Conservation (phyloP, 1,140 invertebrate genomes). For the Drosophila melanica region DNA sequence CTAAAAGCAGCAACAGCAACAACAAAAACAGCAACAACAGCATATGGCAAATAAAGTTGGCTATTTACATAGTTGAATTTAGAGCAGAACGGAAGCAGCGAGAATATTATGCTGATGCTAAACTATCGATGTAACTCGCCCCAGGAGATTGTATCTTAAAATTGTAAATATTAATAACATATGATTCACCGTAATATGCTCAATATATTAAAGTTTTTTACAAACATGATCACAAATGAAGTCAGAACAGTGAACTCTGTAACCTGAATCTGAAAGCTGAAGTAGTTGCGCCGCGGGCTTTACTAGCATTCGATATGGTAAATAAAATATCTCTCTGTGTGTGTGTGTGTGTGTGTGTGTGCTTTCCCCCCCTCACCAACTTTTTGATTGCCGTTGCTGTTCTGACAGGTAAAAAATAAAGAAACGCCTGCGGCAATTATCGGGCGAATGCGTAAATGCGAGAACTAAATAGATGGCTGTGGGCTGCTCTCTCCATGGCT, state of each 20-base stretch:
- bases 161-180: neutral
- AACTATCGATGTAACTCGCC: slow-evolving; percentile 18
- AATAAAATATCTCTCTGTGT: slow-evolving; percentile 43
- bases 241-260: slow-evolving; percentile 5
- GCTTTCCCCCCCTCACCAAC: slow-evolving; percentile 9
- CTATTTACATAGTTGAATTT: slow-evolving; percentile 43
- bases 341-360: slow-evolving; percentile 47
- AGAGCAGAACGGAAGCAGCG: slow-evolving; percentile 8
- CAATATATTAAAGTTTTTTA: no score
- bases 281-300: slow-evolving; percentile 37
- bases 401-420: slow-evolving; percentile 41
- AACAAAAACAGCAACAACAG: slow-evolving; percentile 9
- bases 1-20: slow-evolving; percentile 14
- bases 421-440: slow-evolving; percentile 67
- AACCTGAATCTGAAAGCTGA: neutral
- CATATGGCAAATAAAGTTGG: slow-evolving; percentile 62
- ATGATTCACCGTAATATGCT: no score
- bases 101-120: slow-evolving; percentile 25
- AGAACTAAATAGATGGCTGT: slow-evolving; percentile 64
- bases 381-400: slow-evolving; percentile 63
- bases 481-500: slow-evolving; percentile 26
- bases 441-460: slow-evolving; percentile 57
- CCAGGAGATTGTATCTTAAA: neutral
- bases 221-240: slow-evolving; percentile 38
- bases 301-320: slow-evolving; percentile 57